phyloP scores from a whole-genome alignment of 2,888 invertebrate species.

The Drosophila fulvimacula region DNA sequence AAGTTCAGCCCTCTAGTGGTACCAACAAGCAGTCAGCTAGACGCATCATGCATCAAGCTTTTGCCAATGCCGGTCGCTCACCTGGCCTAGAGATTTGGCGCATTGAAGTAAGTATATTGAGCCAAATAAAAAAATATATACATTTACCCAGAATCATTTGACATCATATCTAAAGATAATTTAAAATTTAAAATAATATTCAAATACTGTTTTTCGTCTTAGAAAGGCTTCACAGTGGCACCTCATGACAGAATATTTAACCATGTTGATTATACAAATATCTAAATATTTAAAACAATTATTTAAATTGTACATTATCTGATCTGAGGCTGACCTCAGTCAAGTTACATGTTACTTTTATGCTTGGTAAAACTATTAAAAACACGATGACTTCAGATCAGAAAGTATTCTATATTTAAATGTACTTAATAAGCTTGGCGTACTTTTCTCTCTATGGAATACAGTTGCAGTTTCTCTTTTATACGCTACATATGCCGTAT shows the following conservation, averaged over 20 bases:
- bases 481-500: neutral
- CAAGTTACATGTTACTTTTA: neutral
- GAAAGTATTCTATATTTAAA: neutral
- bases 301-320: too few species aligned
- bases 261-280: too few species aligned
- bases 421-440: neutral
- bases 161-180: neutral
- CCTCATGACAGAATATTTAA: neutral
- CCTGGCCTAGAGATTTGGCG: slow-evolving; percentile 92
- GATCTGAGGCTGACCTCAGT: neutral
- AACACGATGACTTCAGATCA: neutral
- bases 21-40: slow-evolving; percentile 76
- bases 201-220: neutral
- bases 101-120: slow-evolving; percentile 88
- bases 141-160: neutral
- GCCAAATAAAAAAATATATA: neutral
- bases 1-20: slow-evolving; percentile 69
- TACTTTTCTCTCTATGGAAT: neutral
- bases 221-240: neutral
- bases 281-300: too few species aligned
- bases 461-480: neutral
- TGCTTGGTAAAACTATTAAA: too few species aligned
- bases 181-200: neutral
- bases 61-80: slow-evolving; percentile 88
- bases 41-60: slow-evolving; percentile 87